Evolutionary conservation across 2,113 vertebrate species (phyloP).

Genomic region (Hypocryptadius cinnamomeus): DNA sequence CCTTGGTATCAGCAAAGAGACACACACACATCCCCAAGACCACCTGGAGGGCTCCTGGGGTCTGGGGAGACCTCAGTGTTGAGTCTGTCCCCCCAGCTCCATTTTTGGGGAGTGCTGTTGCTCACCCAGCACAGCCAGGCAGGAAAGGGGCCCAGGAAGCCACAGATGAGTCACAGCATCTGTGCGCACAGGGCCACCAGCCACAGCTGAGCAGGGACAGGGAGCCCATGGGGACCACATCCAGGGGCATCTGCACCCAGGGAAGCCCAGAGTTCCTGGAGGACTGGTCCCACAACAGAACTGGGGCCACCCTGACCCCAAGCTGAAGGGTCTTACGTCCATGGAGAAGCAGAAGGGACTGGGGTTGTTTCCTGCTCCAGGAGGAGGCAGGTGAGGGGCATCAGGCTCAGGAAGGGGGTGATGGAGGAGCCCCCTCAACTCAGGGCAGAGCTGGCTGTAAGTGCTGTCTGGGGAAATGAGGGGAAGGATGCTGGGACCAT

Average conservation of each 20-base stretch:
- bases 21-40: rapidly evolving
- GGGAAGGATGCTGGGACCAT: neutral
- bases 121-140: rapidly evolving
- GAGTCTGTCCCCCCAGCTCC: neutral
- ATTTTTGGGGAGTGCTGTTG: neutral
- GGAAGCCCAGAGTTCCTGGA: neutral
- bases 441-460: neutral
- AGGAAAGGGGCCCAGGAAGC: slow-evolving; percentile 43
- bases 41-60: neutral
- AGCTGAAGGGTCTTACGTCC: neutral
- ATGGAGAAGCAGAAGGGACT: rapidly evolving
- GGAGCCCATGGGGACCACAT: rapidly evolving
- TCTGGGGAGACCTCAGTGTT: neutral
- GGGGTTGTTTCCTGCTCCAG: neutral
- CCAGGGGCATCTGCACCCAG: neutral
- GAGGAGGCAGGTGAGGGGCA: neutral
- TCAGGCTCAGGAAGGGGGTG: neutral
- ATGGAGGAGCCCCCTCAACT: neutral
- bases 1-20: neutral
- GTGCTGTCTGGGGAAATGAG: neutral
- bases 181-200: neutral
- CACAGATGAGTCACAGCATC: neutral
- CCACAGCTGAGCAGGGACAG: rapidly evolving
- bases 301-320: neutral
- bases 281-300: neutral